Evolutionary conservation across 2,797 vertebrate species (phyloP).

Genomic region (Eptatretus atami): DNA sequence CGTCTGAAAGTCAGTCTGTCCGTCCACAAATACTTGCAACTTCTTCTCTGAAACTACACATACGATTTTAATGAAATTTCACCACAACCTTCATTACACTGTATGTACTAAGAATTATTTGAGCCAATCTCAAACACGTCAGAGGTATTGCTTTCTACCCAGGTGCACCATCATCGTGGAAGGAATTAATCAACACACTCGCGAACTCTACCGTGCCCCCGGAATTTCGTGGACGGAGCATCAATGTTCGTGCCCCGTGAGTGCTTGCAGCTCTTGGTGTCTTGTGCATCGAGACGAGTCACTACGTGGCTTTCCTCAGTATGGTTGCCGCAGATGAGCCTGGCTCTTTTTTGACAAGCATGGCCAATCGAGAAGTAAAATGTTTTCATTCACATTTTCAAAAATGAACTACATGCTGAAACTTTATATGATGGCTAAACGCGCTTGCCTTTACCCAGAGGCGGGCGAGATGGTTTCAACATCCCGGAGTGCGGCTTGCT

Average conservation of each 20-base stretch:
- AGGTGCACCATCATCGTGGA: constrained; percentile 83
- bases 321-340: constrained; percentile 57
- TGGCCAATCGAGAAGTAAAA: constrained; percentile 80
- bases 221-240: constrained; percentile 55
- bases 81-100: too few species aligned
- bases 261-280: constrained; percentile 91
- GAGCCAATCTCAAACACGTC: too few species aligned
- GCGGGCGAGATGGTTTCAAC: constrained; percentile 95
- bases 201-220: constrained; percentile 64
- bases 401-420: background rate
- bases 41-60: too few species aligned
- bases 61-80: too few species aligned
- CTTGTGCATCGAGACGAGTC: constrained; percentile 91
- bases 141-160: constrained; percentile 6
- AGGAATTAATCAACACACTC: constrained; percentile 52
- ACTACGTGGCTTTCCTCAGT: constrained; percentile 95
- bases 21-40: too few species aligned
- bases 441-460: constrained; percentile 16
- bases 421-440: background rate
- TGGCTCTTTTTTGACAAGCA: constrained; percentile 99
- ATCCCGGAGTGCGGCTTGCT: constrained; percentile 89
- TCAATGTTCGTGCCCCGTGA: constrained; percentile 70
- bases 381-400: fast-evolving
- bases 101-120: too few species aligned
- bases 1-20: too few species aligned